Conservation (phyloP, 2,888 invertebrate genomes). For the Limnephilus auricula region DNA sequence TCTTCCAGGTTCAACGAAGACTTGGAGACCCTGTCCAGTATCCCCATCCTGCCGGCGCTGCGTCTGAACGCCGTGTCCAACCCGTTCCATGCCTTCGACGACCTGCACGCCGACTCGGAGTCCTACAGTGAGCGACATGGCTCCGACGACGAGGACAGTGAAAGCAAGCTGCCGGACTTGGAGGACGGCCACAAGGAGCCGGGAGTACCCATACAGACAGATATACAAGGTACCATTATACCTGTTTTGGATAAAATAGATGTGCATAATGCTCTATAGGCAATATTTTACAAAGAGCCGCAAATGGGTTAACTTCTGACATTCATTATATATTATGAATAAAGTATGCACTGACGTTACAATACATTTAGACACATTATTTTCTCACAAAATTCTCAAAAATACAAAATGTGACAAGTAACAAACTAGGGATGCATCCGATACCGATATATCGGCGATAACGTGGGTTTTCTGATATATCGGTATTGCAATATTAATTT, state of each 20-base stretch:
- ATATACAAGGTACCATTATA: slow-evolving; percentile 50
- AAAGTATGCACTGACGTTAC: too few relatives aligned
- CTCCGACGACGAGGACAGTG: slow-evolving; percentile 60
- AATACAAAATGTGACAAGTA: too few relatives aligned
- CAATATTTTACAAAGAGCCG: too few relatives aligned
- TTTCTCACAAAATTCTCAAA: too few relatives aligned
- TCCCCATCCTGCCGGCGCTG: slow-evolving; percentile 89
- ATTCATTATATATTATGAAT: too few relatives aligned
- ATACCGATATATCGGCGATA: too few relatives aligned
- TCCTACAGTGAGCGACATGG: slow-evolving; percentile 69
- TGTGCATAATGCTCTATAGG: not conserved
- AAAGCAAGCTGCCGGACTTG: slow-evolving; percentile 47
- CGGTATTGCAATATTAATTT: too few relatives aligned
- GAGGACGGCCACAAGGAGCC: slow-evolving; percentile 50
- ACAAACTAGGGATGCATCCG: too few relatives aligned
- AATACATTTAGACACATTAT: too few relatives aligned
- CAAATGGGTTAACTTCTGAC: too few relatives aligned
- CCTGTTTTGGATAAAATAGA: not conserved
- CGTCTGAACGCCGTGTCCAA: slow-evolving; percentile 82
- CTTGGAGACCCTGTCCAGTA: slow-evolving; percentile 85
- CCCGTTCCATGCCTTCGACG: slow-evolving; percentile 80
- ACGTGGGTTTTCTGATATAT: too few relatives aligned
- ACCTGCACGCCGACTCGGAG: slow-evolving; percentile 74
- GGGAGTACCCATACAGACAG: slow-evolving; percentile 44
- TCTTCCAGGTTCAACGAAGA: slow-evolving; percentile 83